phyloP scores from a whole-genome alignment of 2,888 invertebrate genomes.

The Nomada goodeniana region DNA sequence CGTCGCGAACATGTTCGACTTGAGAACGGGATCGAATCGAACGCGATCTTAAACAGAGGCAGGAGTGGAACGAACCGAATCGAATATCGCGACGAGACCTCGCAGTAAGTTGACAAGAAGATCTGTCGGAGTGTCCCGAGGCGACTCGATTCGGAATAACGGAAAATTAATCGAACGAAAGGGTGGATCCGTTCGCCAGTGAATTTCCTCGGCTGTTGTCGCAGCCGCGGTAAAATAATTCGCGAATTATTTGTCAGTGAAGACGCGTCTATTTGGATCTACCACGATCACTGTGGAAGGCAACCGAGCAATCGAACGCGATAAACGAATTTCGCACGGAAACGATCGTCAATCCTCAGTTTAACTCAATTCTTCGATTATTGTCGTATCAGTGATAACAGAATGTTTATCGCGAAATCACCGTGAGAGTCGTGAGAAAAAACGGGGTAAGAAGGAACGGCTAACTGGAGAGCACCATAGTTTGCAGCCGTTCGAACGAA shows the following conservation, averaged over 20 bases:
- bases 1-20: too few relatives aligned
- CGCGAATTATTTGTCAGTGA: not conserved
- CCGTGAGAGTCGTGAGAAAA: too few relatives aligned
- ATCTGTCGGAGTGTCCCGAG: not conserved
- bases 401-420: too few relatives aligned
- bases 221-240: not conserved
- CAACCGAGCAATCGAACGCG: too few relatives aligned
- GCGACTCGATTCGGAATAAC: not conserved
- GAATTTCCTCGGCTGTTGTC: not conserved
- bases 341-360: too few relatives aligned
- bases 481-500: not conserved
- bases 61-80: not conserved
- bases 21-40: too few relatives aligned
- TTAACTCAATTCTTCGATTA: too few relatives aligned
- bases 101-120: not conserved
- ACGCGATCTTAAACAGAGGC: too few relatives aligned
- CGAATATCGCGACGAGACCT: not conserved
- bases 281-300: not conserved
- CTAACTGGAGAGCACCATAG: not conserved
- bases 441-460: too few relatives aligned
- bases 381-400: too few relatives aligned
- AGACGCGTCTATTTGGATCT: conserved; percentile 1
- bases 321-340: too few relatives aligned
- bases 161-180: not conserved
- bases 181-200: not conserved